Percentiles rank a stretch among this genome's conserved stretches.
phyloP scores from a whole-genome alignment of 2,113 vertebrate species.

The Catharus bicknelli region DNA sequence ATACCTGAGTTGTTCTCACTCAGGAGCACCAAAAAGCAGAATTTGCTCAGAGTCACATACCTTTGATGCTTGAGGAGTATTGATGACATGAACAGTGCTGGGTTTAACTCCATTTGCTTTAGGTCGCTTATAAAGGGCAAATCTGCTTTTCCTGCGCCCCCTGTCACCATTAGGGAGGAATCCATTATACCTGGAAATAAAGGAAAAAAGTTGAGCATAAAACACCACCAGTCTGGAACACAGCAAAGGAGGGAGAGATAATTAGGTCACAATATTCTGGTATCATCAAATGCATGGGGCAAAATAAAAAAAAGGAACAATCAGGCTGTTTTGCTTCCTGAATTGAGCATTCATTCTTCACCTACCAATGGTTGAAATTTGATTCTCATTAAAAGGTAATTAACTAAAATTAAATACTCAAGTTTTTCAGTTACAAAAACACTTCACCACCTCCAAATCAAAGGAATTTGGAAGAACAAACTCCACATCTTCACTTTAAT shows the following conservation, averaged over 20 bases:
- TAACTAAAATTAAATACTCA: background rate
- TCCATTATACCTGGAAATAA: conserved; percentile 89
- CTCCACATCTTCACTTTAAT: background rate
- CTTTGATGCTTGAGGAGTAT: conserved; percentile 93
- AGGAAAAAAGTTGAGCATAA: background rate
- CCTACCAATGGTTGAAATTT: background rate
- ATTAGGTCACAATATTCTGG: background rate
- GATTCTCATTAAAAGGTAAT: background rate
- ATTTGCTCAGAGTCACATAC: conserved; percentile 65
- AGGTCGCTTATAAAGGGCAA: conserved; percentile 89
- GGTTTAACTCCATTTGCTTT: conserved; percentile 95
- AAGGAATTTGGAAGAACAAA: background rate
- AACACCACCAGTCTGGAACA: background rate
- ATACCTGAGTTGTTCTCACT: accelerated
- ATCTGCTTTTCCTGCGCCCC: conserved; percentile 95
- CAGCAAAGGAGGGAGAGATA: background rate
- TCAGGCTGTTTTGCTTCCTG: background rate
- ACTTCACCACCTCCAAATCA: background rate
- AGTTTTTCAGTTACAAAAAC: background rate
- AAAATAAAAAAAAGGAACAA: background rate
- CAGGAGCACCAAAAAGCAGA: background rate
- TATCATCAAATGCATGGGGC: background rate
- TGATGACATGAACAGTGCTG: conserved; percentile 92
- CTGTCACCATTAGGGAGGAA: conserved; percentile 93
- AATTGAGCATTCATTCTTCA: background rate